Evolutionary conservation across 2,113 vertebrate genomes (phyloP), one percentile per base, ranked within the genome.

Genomic region (Xiphophorus couchianus): DNA sequence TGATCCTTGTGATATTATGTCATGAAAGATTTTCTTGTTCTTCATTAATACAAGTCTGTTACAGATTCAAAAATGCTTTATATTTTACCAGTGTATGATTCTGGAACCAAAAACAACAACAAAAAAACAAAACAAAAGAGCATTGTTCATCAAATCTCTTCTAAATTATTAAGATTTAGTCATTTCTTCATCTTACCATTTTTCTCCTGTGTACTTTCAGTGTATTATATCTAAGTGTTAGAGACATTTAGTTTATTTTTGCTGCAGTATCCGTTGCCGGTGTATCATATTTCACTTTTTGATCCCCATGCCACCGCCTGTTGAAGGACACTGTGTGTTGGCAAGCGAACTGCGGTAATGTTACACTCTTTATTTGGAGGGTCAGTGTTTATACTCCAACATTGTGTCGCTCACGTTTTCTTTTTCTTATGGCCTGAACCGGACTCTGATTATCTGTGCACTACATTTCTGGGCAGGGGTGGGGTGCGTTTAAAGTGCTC

Each of bases 251-350:
- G 33, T 81, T 81, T 90, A 81, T 85, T 80, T 86, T 69, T 67
- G 51, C 8, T 72, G 64, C 63, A 33, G 67, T 78, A 13, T 33
- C 73, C 44, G 72, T 35, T 4, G 9, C 83, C 61, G 15, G 62
- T 61, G 76, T 74, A 48, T 86, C 72, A 42, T 10, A 69, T 83
- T 81, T 63, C 81, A 37, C 64, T 2, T 68, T 80, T 48, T 60
- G 68, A 81, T 69, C 54, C 66, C 62, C 69, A 27, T 19, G 82
- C 66, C 72, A 78, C 44, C 65, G 67, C 31, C 69, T 62, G 22
- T 73, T 66, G 79, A 90, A 88, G 83, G 86, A 76, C 89, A 86
- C 70, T 86, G 80, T 88, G 84, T 86, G 82, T 74, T 83, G 78
- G 62, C 28, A 72, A 71, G 76, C 60, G 51, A 77, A 68, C 67